phyloP scores from a whole-genome alignment of 2,888 invertebrate genomes.

The Eremobia ochroleuca region DNA sequence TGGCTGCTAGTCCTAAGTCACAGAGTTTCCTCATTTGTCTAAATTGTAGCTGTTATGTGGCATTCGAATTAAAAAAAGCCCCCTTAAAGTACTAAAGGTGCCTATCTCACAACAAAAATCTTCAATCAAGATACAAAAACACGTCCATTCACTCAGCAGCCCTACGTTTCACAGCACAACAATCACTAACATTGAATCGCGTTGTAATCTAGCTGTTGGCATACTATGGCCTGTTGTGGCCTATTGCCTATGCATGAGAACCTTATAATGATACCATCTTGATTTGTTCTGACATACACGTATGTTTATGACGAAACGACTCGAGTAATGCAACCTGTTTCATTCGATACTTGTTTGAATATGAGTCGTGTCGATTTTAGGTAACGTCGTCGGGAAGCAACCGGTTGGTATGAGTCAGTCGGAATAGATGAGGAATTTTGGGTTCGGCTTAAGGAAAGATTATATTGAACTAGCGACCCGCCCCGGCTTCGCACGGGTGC shows the following conservation, averaged over 20 bases:
- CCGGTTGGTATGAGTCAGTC: slow-evolving; percentile 34
- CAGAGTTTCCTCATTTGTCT: not conserved
- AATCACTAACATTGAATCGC: slow-evolving; percentile 72
- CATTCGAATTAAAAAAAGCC: not conserved
- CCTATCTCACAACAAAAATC: not conserved
- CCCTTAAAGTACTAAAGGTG: not conserved
- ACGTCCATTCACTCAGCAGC: slow-evolving; percentile 22
- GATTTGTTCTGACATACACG: slow-evolving; percentile 49
- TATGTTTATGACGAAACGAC: slow-evolving; percentile 53
- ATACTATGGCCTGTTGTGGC: slow-evolving; percentile 36
- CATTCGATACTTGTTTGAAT: slow-evolving; percentile 38
- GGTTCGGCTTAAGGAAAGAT: slow-evolving; percentile 15
- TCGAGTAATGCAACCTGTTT: slow-evolving; percentile 34
- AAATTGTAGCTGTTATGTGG: not conserved
- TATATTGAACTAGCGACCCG: not conserved
- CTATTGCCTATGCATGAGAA: slow-evolving; percentile 63
- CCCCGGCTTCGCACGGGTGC: too few species aligned
- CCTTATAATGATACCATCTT: slow-evolving; percentile 60
- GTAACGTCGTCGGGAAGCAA: slow-evolving; percentile 17
- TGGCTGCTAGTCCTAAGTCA: too few species aligned
- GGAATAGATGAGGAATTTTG: slow-evolving; percentile 15
- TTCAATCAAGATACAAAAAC: slow-evolving; percentile 2
- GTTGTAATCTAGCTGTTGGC: slow-evolving; percentile 46
- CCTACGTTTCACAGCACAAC: slow-evolving; percentile 44
- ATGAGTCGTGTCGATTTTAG: slow-evolving; percentile 38